phyloP scores from a whole-genome alignment of 2,888 invertebrate genomes.

The Molorchus minor region DNA sequence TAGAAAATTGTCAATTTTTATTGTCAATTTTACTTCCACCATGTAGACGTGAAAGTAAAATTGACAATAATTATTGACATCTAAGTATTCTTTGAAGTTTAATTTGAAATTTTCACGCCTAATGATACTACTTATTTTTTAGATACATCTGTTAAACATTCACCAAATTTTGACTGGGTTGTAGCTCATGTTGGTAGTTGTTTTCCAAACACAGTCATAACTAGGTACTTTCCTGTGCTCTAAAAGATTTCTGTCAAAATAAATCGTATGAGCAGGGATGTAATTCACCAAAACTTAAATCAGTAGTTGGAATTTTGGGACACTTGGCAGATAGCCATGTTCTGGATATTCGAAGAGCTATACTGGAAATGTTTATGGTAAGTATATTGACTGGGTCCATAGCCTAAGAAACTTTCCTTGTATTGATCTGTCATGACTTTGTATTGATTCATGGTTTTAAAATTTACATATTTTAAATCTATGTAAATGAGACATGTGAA shows the following conservation, averaged over 20 bases:
- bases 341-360: slow-evolving; percentile 78
- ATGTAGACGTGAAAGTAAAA: too few relatives aligned
- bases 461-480: too few relatives aligned
- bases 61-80: too few relatives aligned
- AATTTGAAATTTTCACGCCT: too few relatives aligned
- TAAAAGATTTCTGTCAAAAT: slow-evolving; percentile 72
- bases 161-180: slow-evolving; percentile 88
- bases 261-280: slow-evolving; percentile 62
- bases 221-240: slow-evolving; percentile 74
- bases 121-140: slow-evolving; percentile 36
- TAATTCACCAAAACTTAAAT: slow-evolving; percentile 72
- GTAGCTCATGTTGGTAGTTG: slow-evolving; percentile 86
- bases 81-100: too few relatives aligned
- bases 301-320: slow-evolving; percentile 86
- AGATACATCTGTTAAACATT: slow-evolving; percentile 77
- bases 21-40: too few relatives aligned
- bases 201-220: slow-evolving; percentile 79
- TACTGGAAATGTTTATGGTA: slow-evolving; percentile 76
- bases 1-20: too few relatives aligned
- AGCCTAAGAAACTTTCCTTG: too few relatives aligned
- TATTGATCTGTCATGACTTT: too few relatives aligned
- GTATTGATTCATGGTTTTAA: too few relatives aligned
- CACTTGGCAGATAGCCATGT: slow-evolving; percentile 88
- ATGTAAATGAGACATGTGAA: too few relatives aligned
- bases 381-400: too few relatives aligned